Conservation (phyloP, 2,888 invertebrate genomes). For the Calameuta pallipes region DNA sequence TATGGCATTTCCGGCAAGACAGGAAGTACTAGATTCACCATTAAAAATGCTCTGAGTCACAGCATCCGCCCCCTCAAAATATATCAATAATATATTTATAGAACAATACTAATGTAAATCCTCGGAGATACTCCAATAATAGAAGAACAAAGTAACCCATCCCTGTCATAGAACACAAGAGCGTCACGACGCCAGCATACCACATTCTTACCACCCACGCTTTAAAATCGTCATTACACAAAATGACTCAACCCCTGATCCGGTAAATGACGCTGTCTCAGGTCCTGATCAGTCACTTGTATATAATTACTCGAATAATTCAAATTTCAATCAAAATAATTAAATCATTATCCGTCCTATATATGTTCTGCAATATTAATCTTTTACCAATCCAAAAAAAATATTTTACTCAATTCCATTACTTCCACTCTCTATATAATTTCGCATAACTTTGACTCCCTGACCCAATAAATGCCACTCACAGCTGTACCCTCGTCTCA, state of each 20-base stretch:
- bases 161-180: neutral
- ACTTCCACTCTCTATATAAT: neutral
- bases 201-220: neutral
- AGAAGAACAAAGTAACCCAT: neutral
- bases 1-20: neutral
- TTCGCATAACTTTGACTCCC: neutral
- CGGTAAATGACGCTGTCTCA: neutral
- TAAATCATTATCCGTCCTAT: neutral
- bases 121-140: neutral
- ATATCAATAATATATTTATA: neutral
- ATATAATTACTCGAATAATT: neutral
- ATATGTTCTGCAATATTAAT: neutral
- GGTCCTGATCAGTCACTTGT: neutral
- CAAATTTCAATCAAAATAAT: neutral
- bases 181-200: neutral
- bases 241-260: slow-evolving; percentile 6
- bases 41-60: neutral
- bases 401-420: neutral
- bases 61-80: neutral
- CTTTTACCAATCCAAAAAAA: neutral
- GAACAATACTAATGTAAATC: neutral
- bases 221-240: slow-evolving; percentile 6
- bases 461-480: neutral
- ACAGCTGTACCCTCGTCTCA: neutral
- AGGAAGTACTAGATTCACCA: neutral